phyloP scores from a whole-genome alignment of 2,888 invertebrate species.

The Leucophenga maculata region DNA sequence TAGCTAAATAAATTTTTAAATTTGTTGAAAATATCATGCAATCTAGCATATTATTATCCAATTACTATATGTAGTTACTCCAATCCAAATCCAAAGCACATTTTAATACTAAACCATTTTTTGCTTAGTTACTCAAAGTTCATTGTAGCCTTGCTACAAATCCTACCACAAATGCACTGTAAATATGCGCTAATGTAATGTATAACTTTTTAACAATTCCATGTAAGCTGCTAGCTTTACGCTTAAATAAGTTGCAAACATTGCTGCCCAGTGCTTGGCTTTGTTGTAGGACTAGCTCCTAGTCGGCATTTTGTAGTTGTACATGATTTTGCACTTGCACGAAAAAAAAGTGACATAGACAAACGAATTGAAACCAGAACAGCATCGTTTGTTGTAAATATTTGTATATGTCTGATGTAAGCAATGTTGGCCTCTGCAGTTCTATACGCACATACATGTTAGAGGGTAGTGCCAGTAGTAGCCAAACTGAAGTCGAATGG shows the following conservation, averaged over 20 bases:
- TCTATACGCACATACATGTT: not conserved
- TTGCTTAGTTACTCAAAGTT: not conserved
- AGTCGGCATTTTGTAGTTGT: not conserved
- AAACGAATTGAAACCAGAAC: not conserved
- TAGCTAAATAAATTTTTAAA: too few relatives aligned
- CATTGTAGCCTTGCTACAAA: not conserved
- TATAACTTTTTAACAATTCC: too few relatives aligned
- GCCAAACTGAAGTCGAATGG: too few relatives aligned
- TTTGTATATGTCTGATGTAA: not conserved
- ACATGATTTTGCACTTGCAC: conserved; percentile 20
- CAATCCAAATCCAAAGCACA: too few relatives aligned
- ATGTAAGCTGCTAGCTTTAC: too few relatives aligned
- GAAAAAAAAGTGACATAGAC: too few relatives aligned
- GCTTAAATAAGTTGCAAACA: not conserved
- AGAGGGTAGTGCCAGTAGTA: too few relatives aligned
- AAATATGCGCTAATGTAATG: too few relatives aligned
- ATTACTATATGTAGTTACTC: too few relatives aligned
- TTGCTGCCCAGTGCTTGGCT: not conserved
- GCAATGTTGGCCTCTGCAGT: not conserved
- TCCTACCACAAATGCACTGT: not conserved
- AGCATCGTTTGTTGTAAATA: not conserved
- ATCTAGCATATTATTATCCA: too few relatives aligned
- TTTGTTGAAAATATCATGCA: too few relatives aligned
- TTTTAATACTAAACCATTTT: not conserved
- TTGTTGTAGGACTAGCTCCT: not conserved